These are phyloP conservation scores for Dendropsophus ebraccatus DNA, from an alignment of 2,113 vertebrate species.

Conservation along the genomic window DNA sequence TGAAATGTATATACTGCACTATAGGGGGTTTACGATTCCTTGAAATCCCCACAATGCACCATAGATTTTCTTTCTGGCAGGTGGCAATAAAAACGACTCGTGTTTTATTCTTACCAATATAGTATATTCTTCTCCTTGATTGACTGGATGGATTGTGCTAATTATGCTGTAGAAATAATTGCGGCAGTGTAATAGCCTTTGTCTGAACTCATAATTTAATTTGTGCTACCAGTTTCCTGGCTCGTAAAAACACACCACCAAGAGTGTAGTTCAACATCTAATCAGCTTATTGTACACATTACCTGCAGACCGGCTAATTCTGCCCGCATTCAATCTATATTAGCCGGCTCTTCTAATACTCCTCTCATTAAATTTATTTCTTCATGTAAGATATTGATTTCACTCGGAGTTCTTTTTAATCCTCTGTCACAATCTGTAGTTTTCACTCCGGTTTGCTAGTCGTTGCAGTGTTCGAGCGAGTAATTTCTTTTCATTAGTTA, in stretches of 20 bases:
- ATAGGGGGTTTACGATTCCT: not conserved
- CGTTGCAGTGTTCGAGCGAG: conserved; percentile 11
- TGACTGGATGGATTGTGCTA: not conserved
- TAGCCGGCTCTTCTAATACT: conserved; percentile 39
- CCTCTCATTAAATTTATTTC: conserved; percentile 50
- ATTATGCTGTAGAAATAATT: conserved; percentile 41
- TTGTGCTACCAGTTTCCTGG: not conserved
- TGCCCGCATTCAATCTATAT: conserved; percentile 12
- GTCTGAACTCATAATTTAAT: conserved; percentile 30
- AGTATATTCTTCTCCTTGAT: not conserved
- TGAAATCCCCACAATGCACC: not conserved
- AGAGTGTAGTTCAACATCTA: conserved; percentile 16
- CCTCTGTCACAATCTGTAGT: conserved; percentile 33
- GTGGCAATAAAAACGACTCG: not conserved
- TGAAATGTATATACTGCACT: not conserved
- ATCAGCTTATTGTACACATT: conserved; percentile 28
- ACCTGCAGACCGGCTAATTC: conserved; percentile 22
- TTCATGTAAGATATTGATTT: conserved; percentile 48
- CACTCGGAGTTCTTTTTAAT: conserved; percentile 29
- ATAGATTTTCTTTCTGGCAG: not conserved
- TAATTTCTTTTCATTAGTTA: conserved; percentile 53
- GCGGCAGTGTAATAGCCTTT: conserved; percentile 11
- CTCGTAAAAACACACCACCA: not conserved
- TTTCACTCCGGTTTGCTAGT: conserved; percentile 21
- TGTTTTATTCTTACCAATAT: not conserved